These are phyloP conservation scores for Schizopygopsis malacanthus DNA, from an alignment of 2,797 vertebrate species.

Conservation along the genomic window DNA sequence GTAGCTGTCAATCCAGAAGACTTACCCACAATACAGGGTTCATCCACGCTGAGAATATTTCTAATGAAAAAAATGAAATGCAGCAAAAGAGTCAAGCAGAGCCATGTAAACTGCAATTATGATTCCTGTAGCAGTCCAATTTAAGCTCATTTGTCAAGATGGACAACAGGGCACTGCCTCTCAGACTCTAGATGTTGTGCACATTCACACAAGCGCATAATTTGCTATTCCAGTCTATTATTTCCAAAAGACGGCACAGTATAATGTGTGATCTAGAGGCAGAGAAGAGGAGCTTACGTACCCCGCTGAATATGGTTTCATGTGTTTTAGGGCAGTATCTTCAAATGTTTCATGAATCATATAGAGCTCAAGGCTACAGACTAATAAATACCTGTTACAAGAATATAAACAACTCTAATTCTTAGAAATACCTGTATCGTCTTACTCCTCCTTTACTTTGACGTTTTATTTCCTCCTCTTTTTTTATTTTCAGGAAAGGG, in stretches of 20 bases:
- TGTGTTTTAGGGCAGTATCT: slow-evolving; percentile 10
- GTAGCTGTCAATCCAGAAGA: slow-evolving; percentile 46
- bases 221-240: slow-evolving; percentile 45
- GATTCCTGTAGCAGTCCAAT: slow-evolving; percentile 56
- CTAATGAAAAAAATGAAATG: slow-evolving; percentile 52
- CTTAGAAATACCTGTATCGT: background rate
- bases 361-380: slow-evolving; percentile 4
- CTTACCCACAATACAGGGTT: slow-evolving; percentile 17
- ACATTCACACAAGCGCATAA: slow-evolving; percentile 41
- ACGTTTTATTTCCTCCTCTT: background rate
- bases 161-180: slow-evolving; percentile 37
- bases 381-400: slow-evolving; percentile 10
- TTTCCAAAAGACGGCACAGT: slow-evolving; percentile 44
- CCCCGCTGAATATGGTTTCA: background rate
- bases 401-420: background rate
- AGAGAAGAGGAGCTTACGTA: background rate
- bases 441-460: background rate
- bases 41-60: slow-evolving; percentile 45
- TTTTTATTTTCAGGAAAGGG: background rate
- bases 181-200: slow-evolving; percentile 37
- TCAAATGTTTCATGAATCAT: background rate
- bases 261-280: slow-evolving; percentile 2
- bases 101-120: slow-evolving; percentile 47
- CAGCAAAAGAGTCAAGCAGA: slow-evolving; percentile 29
- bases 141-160: slow-evolving; percentile 57